Evolutionary conservation across 2,888 invertebrate genomes (phyloP), one percentile per base, ranked within the genome.

Genomic region (Anticlea derivata): DNA sequence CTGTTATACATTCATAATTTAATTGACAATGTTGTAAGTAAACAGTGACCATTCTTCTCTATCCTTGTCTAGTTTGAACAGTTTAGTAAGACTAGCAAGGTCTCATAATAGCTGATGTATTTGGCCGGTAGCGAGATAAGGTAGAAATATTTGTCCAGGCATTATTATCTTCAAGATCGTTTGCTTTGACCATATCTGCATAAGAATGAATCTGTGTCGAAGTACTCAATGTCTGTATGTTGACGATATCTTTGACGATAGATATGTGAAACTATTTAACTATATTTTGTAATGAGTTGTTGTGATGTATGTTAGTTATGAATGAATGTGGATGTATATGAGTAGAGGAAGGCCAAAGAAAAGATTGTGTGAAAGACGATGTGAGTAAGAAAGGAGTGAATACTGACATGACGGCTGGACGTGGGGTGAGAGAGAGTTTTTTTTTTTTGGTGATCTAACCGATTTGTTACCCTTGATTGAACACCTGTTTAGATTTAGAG

Each of bases 41-140:
- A 29, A 47, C 31, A 13, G 43, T 48, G 11, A 31, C 50, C 43
- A 48, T 52, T 52, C 45, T 45, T 56, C 41, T 43, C 34, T 48
- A 58, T 58, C 60, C 54, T 55, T 58, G 58, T 13, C 10, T 31
- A 23, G 51, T 52, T 46, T 44, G 39, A 31, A 44, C 46, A 41
- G 47, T 4, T 27, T 8, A 2, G 27, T n/a, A n/a, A n/a, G 2
- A 17, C 17, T 4, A 37, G 37, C 24, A 24, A 37, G 37, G 37
- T 37, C 13, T n/a, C 24, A 24, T 12, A 17, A 26, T 38, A 17
- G 29, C 8, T 5, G n/a, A 39, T 13, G 22, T 13, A 11, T 29
- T 40, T 26, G 23, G 11, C 11, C 35, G 11, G 31, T 41, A 11
- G 34, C 29, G 38, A 29, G 38, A 50, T 54, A 54, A 54, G 54